A percentile compares a stretch with the other conserved stretches of the same genome.
Conservation (phyloP, 2,113 vertebrate species). For the Emydura subglobosa region DNA sequence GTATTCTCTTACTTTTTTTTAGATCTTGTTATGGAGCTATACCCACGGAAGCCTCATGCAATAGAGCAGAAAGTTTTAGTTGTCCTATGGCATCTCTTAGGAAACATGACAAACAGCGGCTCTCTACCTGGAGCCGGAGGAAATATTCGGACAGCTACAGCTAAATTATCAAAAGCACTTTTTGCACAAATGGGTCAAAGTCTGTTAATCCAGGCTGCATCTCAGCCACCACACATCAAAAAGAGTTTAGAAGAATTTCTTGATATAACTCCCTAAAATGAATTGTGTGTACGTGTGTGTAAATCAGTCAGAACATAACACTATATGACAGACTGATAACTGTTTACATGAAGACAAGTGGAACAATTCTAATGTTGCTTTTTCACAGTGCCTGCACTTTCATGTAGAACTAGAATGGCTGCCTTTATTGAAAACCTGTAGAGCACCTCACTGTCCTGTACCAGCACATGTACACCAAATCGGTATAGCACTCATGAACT, state of each 20-base stretch:
- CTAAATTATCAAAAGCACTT: slow-evolving; percentile 86
- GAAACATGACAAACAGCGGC: slow-evolving; percentile 84
- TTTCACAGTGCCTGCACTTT: slow-evolving; percentile 82
- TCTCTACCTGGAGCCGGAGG: slow-evolving; percentile 83
- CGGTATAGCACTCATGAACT: slow-evolving; percentile 5
- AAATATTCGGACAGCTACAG: slow-evolving; percentile 84
- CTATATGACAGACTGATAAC: slow-evolving; percentile 41
- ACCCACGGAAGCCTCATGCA: slow-evolving; percentile 88
- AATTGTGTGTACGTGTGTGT: background rate
- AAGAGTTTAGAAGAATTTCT: slow-evolving; percentile 86
- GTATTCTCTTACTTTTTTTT: slow-evolving; percentile 23
- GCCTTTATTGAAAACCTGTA: background rate
- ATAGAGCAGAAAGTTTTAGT: slow-evolving; percentile 90
- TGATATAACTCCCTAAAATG: slow-evolving; percentile 65
- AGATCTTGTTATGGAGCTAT: slow-evolving; percentile 89
- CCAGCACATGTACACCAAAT: background rate
- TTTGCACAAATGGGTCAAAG: slow-evolving; percentile 87
- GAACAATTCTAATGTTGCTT: slow-evolving; percentile 52
- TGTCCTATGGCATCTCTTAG: slow-evolving; percentile 91
- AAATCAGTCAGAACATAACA: fast-evolving
- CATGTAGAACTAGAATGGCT: slow-evolving; percentile 1
- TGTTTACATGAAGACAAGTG: slow-evolving; percentile 76
- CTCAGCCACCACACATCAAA: slow-evolving; percentile 83
- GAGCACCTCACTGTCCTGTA: background rate
- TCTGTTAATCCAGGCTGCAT: slow-evolving; percentile 81